Evolutionary conservation across 2,797 vertebrate species (phyloP).

Genomic region (Falco cherrug): DNA sequence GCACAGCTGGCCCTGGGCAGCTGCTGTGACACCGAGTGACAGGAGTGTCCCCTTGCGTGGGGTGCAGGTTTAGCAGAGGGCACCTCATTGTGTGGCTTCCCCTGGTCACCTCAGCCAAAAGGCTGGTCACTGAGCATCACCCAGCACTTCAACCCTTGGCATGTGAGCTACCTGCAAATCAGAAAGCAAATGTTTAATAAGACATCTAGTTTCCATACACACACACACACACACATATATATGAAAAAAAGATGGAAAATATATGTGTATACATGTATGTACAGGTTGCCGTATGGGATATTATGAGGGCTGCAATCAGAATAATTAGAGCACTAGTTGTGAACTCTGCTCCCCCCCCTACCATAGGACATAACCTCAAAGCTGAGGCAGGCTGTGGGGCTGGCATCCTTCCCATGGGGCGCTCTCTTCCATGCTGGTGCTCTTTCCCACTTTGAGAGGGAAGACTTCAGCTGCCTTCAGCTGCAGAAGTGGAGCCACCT

Average conservation of each 20-base stretch:
- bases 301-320: not conserved
- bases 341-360: not conserved
- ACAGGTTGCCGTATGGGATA: not conserved
- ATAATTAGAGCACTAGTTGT: not conserved
- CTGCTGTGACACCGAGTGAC: not conserved
- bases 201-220: not conserved
- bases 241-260: not conserved
- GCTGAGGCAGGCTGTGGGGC: not conserved
- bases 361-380: not conserved
- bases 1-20: not conserved
- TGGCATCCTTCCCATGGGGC: not conserved
- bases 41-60: not conserved
- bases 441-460: not conserved
- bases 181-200: not conserved
- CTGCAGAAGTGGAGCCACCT: conserved; percentile 19
- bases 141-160: not conserved
- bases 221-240: too few relatives aligned
- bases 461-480: conserved; percentile 11
- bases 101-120: not conserved
- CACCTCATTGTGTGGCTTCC: not conserved
- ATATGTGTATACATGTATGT: too few relatives aligned
- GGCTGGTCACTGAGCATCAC: not conserved
- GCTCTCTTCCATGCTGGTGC: not conserved
- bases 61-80: not conserved
- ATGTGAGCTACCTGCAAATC: not conserved